These are phyloP conservation scores for Mormyrops boulengeri DNA, from an alignment of 2,797 vertebrate genomes.

Conservation along the genomic window DNA sequence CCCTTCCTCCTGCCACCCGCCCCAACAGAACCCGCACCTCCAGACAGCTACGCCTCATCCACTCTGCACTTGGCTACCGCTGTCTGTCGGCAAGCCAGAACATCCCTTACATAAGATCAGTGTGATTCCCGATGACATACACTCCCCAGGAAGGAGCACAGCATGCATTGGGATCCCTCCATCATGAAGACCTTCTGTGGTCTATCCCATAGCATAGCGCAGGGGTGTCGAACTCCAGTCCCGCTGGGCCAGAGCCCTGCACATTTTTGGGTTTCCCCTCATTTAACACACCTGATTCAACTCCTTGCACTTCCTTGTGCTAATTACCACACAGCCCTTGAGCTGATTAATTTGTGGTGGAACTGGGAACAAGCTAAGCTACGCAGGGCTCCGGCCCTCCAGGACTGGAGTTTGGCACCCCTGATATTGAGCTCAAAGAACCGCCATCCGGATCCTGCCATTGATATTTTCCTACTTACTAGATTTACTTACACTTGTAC, in stretches of 20 bases:
- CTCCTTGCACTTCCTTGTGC: no score
- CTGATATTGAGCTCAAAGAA: not conserved
- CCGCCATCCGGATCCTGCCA: not conserved
- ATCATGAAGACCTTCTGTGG: not conserved
- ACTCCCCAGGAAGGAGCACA: not conserved
- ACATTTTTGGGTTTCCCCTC: no score
- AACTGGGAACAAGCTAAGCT: no score
- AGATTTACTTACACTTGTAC: not conserved
- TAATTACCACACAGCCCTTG: no score
- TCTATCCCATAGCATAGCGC: not conserved
- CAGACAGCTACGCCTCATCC: conserved; percentile 20
- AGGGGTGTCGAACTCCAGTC: no score
- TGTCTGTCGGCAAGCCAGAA: not conserved
- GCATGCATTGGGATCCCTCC: not conserved
- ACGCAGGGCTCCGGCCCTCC: no score
- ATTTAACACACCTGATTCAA: no score
- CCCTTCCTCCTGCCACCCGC: not conserved
- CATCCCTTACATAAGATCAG: not conserved
- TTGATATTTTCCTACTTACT: not conserved
- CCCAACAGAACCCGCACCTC: not conserved
- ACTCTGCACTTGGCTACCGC: not conserved
- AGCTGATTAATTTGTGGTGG: no score
- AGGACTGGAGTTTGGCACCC: no score
- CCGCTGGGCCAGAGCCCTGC: no score
- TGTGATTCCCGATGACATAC: not conserved